A percentile compares a stretch with the other conserved stretches of the same genome.
Conservation (phyloP, 2,113 vertebrate genomes). For the Agapornis roseicollis region DNA sequence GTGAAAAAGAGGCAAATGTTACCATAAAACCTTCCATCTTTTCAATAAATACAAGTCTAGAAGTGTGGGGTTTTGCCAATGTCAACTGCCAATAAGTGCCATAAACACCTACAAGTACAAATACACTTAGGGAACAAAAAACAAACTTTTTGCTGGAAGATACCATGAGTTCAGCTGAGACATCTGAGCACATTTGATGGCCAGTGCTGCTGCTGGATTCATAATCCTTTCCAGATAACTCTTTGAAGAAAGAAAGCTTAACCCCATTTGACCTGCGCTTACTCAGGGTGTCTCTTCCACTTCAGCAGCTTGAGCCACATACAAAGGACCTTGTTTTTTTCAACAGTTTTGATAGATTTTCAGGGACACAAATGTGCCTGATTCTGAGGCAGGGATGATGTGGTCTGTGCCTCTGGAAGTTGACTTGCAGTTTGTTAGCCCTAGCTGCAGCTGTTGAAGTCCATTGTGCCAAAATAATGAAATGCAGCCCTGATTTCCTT, state of each 20-base stretch:
- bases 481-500: constrained; percentile 20
- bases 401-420: not conserved
- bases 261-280: constrained; percentile 10
- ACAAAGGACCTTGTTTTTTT: not conserved
- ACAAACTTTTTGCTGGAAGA: not conserved
- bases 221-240: constrained; percentile 45
- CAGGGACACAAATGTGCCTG: not conserved
- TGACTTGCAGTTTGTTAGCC: not conserved
- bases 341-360: not conserved
- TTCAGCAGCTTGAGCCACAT: not conserved
- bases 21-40: not conserved
- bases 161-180: not conserved
- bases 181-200: not conserved
- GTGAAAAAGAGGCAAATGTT: not conserved
- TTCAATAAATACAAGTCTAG: not conserved
- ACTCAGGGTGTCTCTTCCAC: not conserved
- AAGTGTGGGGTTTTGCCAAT: not conserved
- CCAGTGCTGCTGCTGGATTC: constrained; percentile 1
- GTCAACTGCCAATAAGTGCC: not conserved
- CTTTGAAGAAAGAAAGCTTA: constrained; percentile 41
- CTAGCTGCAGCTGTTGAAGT: constrained; percentile 5
- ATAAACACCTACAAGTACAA: not conserved
- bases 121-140: not conserved
- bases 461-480: constrained; percentile 6
- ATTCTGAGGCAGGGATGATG: not conserved